phyloP scores from a whole-genome alignment of 1,140 invertebrate genomes.

The Drosophila lacteicornis region DNA sequence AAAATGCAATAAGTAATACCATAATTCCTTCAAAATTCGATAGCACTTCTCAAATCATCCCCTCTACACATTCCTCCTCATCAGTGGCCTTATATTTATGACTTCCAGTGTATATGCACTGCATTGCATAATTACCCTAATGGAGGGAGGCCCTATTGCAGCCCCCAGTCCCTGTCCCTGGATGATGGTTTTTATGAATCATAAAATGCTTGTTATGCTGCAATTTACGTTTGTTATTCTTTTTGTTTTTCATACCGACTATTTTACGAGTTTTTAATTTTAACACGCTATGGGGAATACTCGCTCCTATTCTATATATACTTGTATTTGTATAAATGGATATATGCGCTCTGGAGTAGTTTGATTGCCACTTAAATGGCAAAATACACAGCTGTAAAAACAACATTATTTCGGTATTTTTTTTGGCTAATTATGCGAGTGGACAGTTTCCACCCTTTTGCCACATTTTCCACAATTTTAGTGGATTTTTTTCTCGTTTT shows the following conservation, averaged over 20 bases:
- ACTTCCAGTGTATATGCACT: constrained; percentile 14
- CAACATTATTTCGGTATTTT: constrained; percentile 17
- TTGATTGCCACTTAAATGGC: constrained; percentile 77
- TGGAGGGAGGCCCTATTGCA: constrained; percentile 22
- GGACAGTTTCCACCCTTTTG: constrained; percentile 27
- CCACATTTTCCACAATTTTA: constrained; percentile 29
- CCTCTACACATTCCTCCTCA: neutral
- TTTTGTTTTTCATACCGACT: constrained; percentile 46
- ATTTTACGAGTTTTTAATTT: constrained; percentile 81
- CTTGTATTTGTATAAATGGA: constrained; percentile 7
- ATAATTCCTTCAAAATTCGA: neutral
- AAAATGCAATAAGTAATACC: neutral
- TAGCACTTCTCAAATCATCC: neutral
- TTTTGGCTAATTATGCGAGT: constrained; percentile 69
- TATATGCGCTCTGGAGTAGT: constrained; percentile 16
- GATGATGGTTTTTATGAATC: constrained; percentile 62
- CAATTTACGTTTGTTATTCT: constrained; percentile 68
- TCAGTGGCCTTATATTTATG: neutral
- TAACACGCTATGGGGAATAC: constrained; percentile 50
- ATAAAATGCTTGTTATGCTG: constrained; percentile 81
- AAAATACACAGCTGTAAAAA: constrained; percentile 45
- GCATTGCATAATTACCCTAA: constrained; percentile 53
- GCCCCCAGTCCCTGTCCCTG: neutral
- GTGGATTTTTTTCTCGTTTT: constrained; percentile 35
- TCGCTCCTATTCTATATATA: constrained; percentile 5